phyloP scores from a whole-genome alignment of 2,113 vertebrate species.

The Pongo pygmaeus region DNA sequence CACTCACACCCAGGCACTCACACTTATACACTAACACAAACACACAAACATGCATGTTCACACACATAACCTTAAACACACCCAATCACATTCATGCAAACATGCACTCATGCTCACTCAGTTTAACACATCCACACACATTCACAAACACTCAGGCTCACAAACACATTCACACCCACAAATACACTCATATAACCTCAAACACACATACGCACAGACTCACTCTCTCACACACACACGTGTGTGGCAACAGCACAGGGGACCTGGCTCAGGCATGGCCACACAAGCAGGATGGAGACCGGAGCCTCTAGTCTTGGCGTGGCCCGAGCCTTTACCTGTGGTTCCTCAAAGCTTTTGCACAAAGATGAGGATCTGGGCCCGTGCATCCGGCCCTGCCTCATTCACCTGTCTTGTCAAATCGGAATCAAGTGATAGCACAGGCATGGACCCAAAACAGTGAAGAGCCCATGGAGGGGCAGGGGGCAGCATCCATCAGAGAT shows the following conservation, averaged over 20 bases:
- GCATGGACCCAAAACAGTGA: rapidly evolving
- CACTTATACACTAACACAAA: too few species aligned
- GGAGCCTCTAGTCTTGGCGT: rapidly evolving
- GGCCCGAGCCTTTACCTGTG: neutral
- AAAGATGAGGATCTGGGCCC: neutral
- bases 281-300: rapidly evolving
- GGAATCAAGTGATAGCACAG: neutral
- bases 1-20: too few species aligned
- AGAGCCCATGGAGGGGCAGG: rapidly evolving
- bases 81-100: too few species aligned
- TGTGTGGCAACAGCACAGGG: neutral
- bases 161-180: neutral
- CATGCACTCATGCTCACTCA: too few species aligned
- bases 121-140: too few species aligned
- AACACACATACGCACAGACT: neutral
- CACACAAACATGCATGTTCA: too few species aligned
- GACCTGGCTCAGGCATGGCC: neutral
- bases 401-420: rapidly evolving
- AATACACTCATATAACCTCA: neutral
- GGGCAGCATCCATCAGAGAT: rapidly evolving
- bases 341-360: neutral
- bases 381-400: rapidly evolving
- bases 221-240: neutral
- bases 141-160: neutral
- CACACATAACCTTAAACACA: too few species aligned